phyloP scores from a whole-genome alignment of 2,797 vertebrate genomes.

The Galaxias olidus region DNA sequence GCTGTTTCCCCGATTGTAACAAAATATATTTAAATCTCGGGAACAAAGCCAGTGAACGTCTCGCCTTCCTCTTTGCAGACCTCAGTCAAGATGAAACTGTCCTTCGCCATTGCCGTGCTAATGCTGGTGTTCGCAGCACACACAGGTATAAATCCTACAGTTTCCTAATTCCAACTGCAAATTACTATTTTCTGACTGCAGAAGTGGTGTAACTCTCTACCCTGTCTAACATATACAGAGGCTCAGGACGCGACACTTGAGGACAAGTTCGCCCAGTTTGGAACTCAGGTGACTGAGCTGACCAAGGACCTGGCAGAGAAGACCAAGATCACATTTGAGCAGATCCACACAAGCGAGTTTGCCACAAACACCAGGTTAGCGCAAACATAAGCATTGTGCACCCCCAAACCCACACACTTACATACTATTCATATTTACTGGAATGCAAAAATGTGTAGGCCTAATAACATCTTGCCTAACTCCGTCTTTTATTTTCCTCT shows the following conservation, averaged over 20 bases:
- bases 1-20: too few relatives aligned
- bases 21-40: not conserved
- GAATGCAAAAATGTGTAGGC: too few relatives aligned
- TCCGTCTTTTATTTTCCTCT: constrained; percentile 4
- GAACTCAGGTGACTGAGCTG: constrained; percentile 19
- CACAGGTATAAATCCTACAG: constrained; percentile 63
- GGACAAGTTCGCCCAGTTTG: constrained; percentile 32
- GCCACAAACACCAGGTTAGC: constrained; percentile 52
- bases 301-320: constrained; percentile 36
- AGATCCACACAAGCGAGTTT: constrained; percentile 44
- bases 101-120: constrained; percentile 73
- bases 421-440: not conserved
- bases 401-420: constrained; percentile 1
- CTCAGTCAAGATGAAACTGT: constrained; percentile 70
- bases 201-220: not conserved
- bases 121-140: constrained; percentile 70
- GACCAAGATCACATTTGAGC: not conserved
- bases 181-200: too few relatives aligned
- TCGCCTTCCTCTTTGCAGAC: constrained; percentile 20
- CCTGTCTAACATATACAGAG: constrained; percentile 46
- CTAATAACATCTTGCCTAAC: not conserved
- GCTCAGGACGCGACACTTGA: constrained; percentile 57
- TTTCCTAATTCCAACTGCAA: not conserved
- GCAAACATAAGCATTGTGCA: not conserved
- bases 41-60: not conserved